Conservation (phyloP, 2,888 invertebrate genomes). For the Pherbina coryleti region DNA sequence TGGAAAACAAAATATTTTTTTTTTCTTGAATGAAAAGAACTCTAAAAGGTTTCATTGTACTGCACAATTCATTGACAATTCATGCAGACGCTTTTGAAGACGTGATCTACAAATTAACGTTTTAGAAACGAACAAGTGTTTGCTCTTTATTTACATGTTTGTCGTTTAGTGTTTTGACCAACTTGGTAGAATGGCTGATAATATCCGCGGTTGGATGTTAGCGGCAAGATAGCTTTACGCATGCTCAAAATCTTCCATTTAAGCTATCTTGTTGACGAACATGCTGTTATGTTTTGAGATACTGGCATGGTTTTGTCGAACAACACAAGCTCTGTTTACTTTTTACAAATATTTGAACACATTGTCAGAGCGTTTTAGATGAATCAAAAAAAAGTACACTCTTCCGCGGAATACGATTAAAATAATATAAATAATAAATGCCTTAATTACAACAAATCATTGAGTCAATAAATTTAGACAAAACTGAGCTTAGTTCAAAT, state of each 20-base stretch:
- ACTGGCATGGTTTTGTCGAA: background rate
- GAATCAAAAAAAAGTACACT: background rate
- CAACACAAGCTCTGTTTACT: background rate
- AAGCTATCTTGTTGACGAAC: background rate
- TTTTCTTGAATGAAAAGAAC: background rate
- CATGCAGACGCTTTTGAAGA: background rate
- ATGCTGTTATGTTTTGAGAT: background rate
- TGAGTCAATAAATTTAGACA: background rate
- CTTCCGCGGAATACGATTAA: background rate
- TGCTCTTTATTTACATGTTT: background rate
- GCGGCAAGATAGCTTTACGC: background rate
- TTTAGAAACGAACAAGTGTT: background rate
- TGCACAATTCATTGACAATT: background rate
- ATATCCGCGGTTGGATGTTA: background rate
- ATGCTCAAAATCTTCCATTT: background rate
- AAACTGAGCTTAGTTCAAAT: background rate
- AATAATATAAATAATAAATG: background rate
- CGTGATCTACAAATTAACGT: conserved; percentile 28
- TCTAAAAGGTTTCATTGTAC: background rate
- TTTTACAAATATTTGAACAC: conserved; percentile 5
- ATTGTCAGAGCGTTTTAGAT: background rate
- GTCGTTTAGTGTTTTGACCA: background rate
- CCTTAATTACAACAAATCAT: conserved; percentile 20
- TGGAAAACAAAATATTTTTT: background rate
- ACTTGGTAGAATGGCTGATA: background rate